These are phyloP conservation scores for Syngnathoides biaculeatus DNA, from an alignment of 2,113 vertebrate genomes.

Conservation along the genomic window DNA sequence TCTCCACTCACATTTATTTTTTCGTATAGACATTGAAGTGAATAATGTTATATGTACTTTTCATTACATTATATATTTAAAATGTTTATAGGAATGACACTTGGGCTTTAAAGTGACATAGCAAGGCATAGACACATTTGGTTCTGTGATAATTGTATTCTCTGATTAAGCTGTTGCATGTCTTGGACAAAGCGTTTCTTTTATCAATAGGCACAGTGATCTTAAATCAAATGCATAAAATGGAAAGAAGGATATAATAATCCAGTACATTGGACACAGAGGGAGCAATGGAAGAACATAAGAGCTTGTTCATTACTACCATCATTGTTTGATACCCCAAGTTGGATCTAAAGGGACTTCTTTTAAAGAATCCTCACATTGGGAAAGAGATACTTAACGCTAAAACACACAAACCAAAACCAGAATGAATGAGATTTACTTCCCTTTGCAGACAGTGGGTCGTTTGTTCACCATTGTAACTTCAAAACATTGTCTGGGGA, in stretches of 20 bases:
- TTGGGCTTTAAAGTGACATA: too few species aligned
- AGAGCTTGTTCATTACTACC: constrained; percentile 57
- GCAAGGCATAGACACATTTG: too few species aligned
- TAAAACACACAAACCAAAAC: constrained; percentile 22
- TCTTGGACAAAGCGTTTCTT: background rate
- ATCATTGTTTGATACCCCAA: constrained; percentile 36
- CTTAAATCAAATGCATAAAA: constrained; percentile 62
- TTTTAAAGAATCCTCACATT: constrained; percentile 52
- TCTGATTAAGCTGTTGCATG: constrained; percentile 11
- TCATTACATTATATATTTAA: too few species aligned
- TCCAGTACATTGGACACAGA: constrained; percentile 57
- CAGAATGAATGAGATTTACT: constrained; percentile 48
- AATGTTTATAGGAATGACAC: too few species aligned
- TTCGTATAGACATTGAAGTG: too few species aligned
- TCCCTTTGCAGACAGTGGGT: constrained; percentile 43
- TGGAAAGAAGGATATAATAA: constrained; percentile 48
- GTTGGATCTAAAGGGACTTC: constrained; percentile 44
- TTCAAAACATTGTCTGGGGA: constrained; percentile 7
- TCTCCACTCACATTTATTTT: too few species aligned
- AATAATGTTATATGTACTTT: too few species aligned
- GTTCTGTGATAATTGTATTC: too few species aligned
- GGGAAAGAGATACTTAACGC: constrained; percentile 40
- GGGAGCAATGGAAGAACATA: constrained; percentile 37
- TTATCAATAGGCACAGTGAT: constrained; percentile 18
- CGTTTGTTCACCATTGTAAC: constrained; percentile 10